Evolutionary conservation across 2,888 invertebrate species (phyloP).

Genomic region (Willowsia nigromaculata): DNA sequence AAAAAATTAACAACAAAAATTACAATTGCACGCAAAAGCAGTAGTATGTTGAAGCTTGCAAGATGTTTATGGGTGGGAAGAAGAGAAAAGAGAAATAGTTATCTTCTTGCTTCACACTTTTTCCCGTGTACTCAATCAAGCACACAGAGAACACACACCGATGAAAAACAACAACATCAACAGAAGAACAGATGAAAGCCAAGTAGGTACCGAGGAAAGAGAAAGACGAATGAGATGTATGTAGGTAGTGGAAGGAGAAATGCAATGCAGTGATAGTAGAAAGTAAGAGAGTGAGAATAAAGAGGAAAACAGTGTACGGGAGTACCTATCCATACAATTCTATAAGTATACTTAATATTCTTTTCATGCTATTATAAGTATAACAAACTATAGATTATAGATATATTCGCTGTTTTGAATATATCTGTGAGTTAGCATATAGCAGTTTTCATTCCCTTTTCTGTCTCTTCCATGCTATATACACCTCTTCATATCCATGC

Average conservation of each 20-base stretch:
- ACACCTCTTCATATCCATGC: background rate
- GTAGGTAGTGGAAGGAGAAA: background rate
- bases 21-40: background rate
- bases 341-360: background rate
- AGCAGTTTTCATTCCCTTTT: background rate
- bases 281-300: background rate
- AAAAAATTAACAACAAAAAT: slow-evolving; percentile 6
- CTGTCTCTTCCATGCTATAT: background rate
- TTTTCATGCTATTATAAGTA: background rate
- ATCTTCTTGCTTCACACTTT: slow-evolving; percentile 4
- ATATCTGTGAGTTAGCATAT: too few species aligned
- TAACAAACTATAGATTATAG: too few species aligned
- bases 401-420: too few species aligned
- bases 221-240: background rate
- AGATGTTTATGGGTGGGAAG: background rate
- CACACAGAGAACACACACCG: slow-evolving; percentile 30
- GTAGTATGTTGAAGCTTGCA: background rate
- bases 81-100: background rate
- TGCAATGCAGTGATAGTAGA: background rate
- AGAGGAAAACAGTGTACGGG: background rate
- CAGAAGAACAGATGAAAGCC: slow-evolving; percentile 43
- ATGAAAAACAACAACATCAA: slow-evolving; percentile 3
- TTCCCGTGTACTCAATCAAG: slow-evolving; percentile 34
- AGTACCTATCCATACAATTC: background rate
- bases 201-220: slow-evolving; percentile 33